Evolutionary conservation across 2,797 vertebrate species (phyloP).

Genomic region (Sebastiscus albofasciatus): DNA sequence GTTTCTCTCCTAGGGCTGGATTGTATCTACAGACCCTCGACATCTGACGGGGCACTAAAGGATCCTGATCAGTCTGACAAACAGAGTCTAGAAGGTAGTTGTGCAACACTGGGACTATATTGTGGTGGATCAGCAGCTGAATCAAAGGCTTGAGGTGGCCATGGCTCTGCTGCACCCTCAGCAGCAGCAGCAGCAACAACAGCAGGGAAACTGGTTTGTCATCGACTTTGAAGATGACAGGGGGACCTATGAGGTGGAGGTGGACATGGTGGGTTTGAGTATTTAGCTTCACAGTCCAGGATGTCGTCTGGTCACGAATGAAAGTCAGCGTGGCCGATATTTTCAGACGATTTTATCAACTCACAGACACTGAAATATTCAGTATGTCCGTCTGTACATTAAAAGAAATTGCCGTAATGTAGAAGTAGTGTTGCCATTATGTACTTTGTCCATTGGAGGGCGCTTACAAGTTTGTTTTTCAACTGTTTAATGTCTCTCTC

Average conservation of each 20-base stretch:
- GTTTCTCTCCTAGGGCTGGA: neutral
- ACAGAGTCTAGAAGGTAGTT: neutral
- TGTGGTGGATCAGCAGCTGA: neutral
- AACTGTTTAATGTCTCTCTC: neutral
- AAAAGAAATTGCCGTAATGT: neutral
- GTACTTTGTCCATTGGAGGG: neutral
- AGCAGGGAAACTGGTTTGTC: constrained; percentile 59
- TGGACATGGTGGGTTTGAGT: constrained; percentile 80
- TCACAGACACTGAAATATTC: neutral
- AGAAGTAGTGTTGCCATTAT: neutral
- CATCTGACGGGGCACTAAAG: neutral
- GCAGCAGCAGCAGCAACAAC: constrained; percentile 49
- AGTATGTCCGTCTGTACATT: neutral
- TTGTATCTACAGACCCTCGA: neutral
- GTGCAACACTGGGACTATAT: neutral
- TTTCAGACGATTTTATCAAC: neutral
- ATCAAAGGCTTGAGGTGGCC: constrained; percentile 20
- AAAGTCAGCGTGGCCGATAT: neutral
- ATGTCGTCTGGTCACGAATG: neutral
- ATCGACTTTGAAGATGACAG: constrained; percentile 82
- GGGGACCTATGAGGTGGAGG: constrained; percentile 79
- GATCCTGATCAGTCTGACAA: neutral
- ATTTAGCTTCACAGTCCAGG: neutral
- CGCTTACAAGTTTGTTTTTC: neutral
- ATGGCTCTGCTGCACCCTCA: constrained; percentile 77